Evolutionary conservation across 2,113 vertebrate species (phyloP).

Genomic region (Rhinogobius similis): DNA sequence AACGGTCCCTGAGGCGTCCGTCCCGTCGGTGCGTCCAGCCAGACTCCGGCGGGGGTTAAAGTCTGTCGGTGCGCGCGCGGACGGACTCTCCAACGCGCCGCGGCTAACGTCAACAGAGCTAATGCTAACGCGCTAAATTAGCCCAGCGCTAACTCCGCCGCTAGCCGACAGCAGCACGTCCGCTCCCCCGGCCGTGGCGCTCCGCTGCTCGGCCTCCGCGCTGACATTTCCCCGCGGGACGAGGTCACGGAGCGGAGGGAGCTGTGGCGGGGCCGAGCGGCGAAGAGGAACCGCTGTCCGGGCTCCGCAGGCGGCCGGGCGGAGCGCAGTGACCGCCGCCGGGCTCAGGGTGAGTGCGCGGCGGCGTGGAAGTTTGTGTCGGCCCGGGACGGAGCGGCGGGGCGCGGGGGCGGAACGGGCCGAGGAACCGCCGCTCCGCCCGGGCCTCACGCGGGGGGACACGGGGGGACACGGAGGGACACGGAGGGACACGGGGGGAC

Average conservation of each 20-base stretch:
- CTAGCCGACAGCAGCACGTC: conserved; percentile 49
- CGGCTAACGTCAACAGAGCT: conserved; percentile 58
- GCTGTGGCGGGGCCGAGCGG: conserved; percentile 73
- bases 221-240: conserved; percentile 35
- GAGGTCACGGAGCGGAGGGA: conserved; percentile 64
- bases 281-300: conserved; percentile 53
- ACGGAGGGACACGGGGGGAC: too few relatives aligned
- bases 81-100: conserved; percentile 18
- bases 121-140: conserved; percentile 52
- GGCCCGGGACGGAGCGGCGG: conserved; percentile 13
- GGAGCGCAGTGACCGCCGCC: conserved; percentile 63
- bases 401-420: conserved; percentile 45
- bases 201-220: conserved; percentile 3
- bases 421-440: conserved; percentile 53
- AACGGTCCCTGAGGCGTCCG: background rate
- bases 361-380: conserved; percentile 28
- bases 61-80: conserved; percentile 12
- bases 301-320: conserved; percentile 78
- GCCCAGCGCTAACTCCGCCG: conserved; percentile 38
- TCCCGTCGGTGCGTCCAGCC: background rate
- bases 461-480: conserved; percentile 29
- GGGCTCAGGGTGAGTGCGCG: conserved; percentile 67
- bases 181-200: conserved; percentile 13
- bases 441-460: conserved; percentile 40
- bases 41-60: background rate